Conservation (phyloP, 2,888 invertebrate genomes). For the Acronicta alni region DNA sequence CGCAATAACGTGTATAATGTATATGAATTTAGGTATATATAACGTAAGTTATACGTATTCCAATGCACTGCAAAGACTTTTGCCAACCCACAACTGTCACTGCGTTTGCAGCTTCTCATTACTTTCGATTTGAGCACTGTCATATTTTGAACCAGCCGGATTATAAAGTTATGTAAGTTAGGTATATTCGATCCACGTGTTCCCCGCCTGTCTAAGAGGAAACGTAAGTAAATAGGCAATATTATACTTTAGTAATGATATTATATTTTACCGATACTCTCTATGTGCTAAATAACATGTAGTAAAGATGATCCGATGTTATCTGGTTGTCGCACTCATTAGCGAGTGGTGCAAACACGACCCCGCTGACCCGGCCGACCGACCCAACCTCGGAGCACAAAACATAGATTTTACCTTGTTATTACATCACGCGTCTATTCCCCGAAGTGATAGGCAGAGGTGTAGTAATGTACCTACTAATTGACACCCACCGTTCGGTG, state of each 20-base stretch:
- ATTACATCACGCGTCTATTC: conserved; percentile 20
- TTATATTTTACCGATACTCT: conserved; percentile 3
- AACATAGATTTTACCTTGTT: conserved; percentile 41
- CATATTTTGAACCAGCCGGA: too few species aligned
- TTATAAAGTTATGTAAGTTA: too few species aligned
- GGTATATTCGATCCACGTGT: neutral
- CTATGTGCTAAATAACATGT: conserved; percentile 28
- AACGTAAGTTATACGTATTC: too few species aligned
- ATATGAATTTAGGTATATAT: too few species aligned
- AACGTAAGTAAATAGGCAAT: conserved; percentile 1
- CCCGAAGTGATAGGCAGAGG: too few species aligned
- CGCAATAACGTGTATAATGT: too few species aligned
- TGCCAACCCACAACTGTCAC: too few species aligned
- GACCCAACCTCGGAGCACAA: conserved; percentile 35
- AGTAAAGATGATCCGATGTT: conserved; percentile 33
- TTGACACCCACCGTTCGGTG: too few species aligned
- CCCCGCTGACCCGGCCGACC: conserved; percentile 7
- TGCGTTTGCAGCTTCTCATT: too few species aligned
- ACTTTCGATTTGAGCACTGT: too few species aligned
- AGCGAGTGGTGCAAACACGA: conserved; percentile 39
- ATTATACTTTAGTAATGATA: conserved; percentile 8
- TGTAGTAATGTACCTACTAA: too few species aligned
- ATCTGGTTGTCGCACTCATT: conserved; percentile 40
- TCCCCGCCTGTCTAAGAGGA: neutral
- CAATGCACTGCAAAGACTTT: too few species aligned